These are phyloP conservation scores for Bos taurus DNA, from an alignment of 2,113 vertebrate species.

Conservation along the genomic window ARS-UCD2.0 NC_037343.1:79207001-79207500, in stretches of 20 bases:
- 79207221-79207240: background rate
- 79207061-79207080: too few species aligned
- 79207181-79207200: background rate
- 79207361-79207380: background rate
- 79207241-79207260: background rate
- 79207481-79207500: background rate
- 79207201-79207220: background rate
- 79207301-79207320: background rate
- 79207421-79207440: background rate
- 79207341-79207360: background rate
- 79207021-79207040: background rate
- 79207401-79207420: background rate
- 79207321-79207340: background rate
- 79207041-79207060: background rate
- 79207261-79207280: background rate
- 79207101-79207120: background rate
- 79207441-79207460: too few species aligned
- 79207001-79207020: conserved; percentile 8
- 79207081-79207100: background rate
- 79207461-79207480: background rate
- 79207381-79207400: background rate
- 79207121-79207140: background rate
- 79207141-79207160: background rate
- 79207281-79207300: background rate
- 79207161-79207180: background rate